Conservation (phyloP, 2,888 invertebrate genomes). For the Glomeris marginata region DNA sequence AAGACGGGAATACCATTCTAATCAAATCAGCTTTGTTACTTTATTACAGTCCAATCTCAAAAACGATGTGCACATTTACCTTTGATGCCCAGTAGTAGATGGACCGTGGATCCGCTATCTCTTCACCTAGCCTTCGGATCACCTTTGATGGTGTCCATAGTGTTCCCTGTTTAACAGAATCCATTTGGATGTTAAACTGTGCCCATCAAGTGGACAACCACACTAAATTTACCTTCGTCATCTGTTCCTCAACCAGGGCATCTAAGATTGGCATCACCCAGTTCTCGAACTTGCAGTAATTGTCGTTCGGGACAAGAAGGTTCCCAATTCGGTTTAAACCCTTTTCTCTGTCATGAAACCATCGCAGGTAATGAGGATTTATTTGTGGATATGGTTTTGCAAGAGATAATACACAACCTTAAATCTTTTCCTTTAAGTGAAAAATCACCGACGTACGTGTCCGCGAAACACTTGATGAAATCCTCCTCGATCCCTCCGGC, state of each 20-base stretch:
- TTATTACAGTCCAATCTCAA: too few species aligned
- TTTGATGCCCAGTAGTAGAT: conserved; percentile 95
- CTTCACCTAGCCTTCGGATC: conserved; percentile 67
- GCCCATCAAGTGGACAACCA: neutral
- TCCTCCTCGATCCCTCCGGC: conserved; percentile 99
- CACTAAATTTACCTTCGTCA: conserved; percentile 34
- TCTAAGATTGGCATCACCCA: conserved; percentile 92
- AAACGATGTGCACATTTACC: conserved; percentile 22
- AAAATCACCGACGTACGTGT: conserved; percentile 87
- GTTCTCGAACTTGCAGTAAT: conserved; percentile 94
- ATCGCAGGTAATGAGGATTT: too few species aligned
- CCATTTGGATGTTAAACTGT: neutral
- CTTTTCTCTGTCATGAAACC: conserved; percentile 64
- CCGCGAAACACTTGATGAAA: conserved; percentile 92
- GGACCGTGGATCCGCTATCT: conserved; percentile 76
- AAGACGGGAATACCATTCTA: conserved; percentile 90
- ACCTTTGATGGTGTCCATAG: conserved; percentile 89
- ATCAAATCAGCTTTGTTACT: too few species aligned
- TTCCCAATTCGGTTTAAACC: conserved; percentile 89
- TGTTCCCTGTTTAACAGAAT: conserved; percentile 28
- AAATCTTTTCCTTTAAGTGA: conserved; percentile 53
- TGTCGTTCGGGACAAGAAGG: conserved; percentile 90
- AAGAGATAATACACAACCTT: too few species aligned
- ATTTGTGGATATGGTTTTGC: too few species aligned
- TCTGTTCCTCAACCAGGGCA: conserved; percentile 77